phyloP scores from a whole-genome alignment of 2,797 vertebrate species.

The Orestias chungarensis region DNA sequence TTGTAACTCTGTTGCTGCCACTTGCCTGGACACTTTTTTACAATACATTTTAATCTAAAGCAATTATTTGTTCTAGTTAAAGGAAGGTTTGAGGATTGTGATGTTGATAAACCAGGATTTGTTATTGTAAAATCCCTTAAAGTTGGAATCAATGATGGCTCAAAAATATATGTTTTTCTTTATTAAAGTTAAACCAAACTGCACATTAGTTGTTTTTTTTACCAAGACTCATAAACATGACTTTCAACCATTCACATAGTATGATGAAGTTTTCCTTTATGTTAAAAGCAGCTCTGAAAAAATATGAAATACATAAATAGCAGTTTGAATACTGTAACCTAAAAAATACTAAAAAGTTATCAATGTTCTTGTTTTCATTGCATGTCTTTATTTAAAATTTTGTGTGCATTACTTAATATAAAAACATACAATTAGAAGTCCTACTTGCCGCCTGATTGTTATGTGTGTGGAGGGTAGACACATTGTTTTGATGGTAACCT shows the following conservation, averaged over 20 bases:
- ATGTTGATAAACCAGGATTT: no score
- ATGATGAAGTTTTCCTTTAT: neutral
- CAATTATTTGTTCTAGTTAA: no score
- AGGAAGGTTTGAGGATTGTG: no score
- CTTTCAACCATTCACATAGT: neutral
- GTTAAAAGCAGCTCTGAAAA: neutral
- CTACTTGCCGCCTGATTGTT: neutral
- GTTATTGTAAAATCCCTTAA: no score
- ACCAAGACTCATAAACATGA: neutral
- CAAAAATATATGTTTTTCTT: no score
- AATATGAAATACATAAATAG: neutral
- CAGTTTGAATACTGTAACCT: no score
- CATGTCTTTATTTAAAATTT: neutral
- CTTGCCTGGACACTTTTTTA: no score
- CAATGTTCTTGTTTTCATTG: neutral
- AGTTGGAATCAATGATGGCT: no score
- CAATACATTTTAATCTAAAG: no score
- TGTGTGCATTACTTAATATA: neutral
- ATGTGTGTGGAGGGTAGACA: neutral
- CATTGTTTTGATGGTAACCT: neutral
- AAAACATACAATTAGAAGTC: neutral
- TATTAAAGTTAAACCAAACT: neutral
- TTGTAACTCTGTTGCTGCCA: no score
- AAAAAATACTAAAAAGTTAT: no score
- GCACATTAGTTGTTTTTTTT: neutral